phyloP scores from a whole-genome alignment of 2,113 vertebrate species.

The Anhinga anhinga region DNA sequence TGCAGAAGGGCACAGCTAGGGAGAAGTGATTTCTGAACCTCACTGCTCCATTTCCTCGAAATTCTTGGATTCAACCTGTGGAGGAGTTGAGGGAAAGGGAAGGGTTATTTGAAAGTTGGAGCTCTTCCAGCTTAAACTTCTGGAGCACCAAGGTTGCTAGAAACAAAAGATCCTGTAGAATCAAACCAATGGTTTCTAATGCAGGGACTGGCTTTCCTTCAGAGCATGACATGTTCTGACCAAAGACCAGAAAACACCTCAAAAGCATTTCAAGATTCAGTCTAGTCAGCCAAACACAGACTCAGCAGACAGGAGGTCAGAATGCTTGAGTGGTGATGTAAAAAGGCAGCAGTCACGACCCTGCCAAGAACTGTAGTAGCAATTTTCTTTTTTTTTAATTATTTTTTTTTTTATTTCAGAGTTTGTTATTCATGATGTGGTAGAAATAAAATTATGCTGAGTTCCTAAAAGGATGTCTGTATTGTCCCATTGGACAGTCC shows the following conservation, averaged over 20 bases:
- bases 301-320: not conserved
- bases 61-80: not conserved
- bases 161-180: not conserved
- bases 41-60: not conserved
- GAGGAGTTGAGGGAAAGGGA: not conserved
- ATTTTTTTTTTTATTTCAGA: not conserved
- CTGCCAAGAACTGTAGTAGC: not conserved
- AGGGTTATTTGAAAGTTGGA: not conserved
- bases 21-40: not conserved
- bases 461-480: not conserved
- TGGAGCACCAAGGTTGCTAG: not conserved
- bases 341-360: not conserved
- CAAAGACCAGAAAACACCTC: not conserved
- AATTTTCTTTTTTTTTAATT: not conserved
- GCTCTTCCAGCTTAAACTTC: not conserved
- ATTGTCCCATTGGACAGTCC: not conserved
- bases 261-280: not conserved
- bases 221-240: not conserved
- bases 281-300: not conserved
- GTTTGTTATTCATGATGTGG: not conserved
- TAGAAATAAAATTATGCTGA: not conserved
- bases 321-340: not conserved
- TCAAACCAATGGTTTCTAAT: not conserved
- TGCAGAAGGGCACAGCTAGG: not conserved
- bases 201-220: not conserved